These are phyloP conservation scores for Acronicta alni DNA, from an alignment of 2,888 invertebrate species.

Conservation along the genomic window DNA sequence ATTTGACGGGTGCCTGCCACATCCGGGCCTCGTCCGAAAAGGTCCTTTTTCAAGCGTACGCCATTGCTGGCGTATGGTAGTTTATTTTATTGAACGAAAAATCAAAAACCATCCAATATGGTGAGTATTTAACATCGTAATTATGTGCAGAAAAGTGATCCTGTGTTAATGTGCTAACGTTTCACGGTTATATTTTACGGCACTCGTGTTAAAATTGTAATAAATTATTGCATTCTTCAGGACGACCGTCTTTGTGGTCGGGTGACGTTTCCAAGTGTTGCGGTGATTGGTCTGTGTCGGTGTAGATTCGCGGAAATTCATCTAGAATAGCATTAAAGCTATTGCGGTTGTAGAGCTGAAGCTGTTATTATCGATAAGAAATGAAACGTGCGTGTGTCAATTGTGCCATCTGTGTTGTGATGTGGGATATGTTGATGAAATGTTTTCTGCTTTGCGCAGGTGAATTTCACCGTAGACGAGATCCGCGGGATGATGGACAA, in stretches of 20 bases:
- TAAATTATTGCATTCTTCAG: slow-evolving; percentile 64
- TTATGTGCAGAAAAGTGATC: slow-evolving; percentile 73
- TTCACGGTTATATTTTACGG: slow-evolving; percentile 74
- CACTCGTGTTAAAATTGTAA: slow-evolving; percentile 61
- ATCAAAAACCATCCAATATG: slow-evolving; percentile 96
- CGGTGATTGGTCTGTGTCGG: slow-evolving; percentile 69
- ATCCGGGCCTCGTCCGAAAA: slow-evolving; percentile 76
- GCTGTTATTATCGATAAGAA: slow-evolving; percentile 28
- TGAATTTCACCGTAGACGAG: slow-evolving; percentile 99
- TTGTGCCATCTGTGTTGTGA: slow-evolving; percentile 76
- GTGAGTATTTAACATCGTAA: slow-evolving; percentile 88
- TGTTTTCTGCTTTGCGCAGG: slow-evolving; percentile 91
- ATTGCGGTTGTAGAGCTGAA: slow-evolving; percentile 4
- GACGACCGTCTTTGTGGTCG: slow-evolving; percentile 77
- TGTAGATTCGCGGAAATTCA: slow-evolving; percentile 40
- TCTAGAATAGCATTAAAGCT: slow-evolving; percentile 13
- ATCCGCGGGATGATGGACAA: slow-evolving; percentile 99
- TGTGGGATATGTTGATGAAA: slow-evolving; percentile 70
- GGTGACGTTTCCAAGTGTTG: slow-evolving; percentile 84
- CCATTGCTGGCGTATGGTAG: slow-evolving; percentile 96
- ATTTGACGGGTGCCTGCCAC: slow-evolving; percentile 71
- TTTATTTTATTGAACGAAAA: slow-evolving; percentile 91
- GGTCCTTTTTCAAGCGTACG: slow-evolving; percentile 95
- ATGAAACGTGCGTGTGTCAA: slow-evolving; percentile 77
- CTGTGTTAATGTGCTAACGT: slow-evolving; percentile 65